These are phyloP conservation scores for Poeciliopsis prolifica DNA, from an alignment of 2,113 vertebrate species.

Conservation along the genomic window DNA sequence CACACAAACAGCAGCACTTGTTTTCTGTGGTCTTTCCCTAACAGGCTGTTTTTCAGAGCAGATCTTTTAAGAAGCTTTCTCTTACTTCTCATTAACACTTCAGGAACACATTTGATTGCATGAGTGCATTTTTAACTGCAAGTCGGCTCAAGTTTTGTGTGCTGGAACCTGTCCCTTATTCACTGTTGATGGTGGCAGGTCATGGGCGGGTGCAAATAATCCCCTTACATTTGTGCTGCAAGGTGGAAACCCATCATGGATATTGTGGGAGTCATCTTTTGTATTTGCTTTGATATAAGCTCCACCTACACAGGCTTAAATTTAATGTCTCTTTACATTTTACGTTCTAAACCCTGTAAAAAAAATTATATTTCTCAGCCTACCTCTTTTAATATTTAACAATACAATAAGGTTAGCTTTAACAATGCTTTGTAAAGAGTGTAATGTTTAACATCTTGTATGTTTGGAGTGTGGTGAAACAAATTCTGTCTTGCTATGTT, in stretches of 20 bases:
- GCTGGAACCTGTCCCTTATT: neutral
- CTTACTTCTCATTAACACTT: neutral
- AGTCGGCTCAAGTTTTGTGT: neutral
- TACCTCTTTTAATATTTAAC: neutral
- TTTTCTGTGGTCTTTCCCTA: neutral
- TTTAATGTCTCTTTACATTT: neutral
- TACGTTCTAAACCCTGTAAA: neutral
- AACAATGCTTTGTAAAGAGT: neutral
- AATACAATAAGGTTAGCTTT: neutral
- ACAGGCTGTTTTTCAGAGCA: neutral
- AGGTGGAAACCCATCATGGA: neutral
- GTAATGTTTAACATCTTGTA: neutral
- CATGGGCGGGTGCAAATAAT: neutral
- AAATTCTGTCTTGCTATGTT: neutral
- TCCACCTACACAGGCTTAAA: neutral
- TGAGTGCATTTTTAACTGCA: neutral
- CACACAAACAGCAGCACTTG: neutral
- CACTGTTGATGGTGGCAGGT: neutral
- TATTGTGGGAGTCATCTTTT: neutral
- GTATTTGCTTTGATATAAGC: neutral
- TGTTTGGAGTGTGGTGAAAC: neutral
- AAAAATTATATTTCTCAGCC: neutral
- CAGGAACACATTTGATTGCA: neutral
- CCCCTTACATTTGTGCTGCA: neutral
- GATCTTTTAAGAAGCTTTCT: slow-evolving; percentile 4